Percentiles rank a stretch among this genome's conserved stretches.
phyloP scores from a whole-genome alignment of 2,113 vertebrate genomes.

The Anoplopoma fimbria region DNA sequence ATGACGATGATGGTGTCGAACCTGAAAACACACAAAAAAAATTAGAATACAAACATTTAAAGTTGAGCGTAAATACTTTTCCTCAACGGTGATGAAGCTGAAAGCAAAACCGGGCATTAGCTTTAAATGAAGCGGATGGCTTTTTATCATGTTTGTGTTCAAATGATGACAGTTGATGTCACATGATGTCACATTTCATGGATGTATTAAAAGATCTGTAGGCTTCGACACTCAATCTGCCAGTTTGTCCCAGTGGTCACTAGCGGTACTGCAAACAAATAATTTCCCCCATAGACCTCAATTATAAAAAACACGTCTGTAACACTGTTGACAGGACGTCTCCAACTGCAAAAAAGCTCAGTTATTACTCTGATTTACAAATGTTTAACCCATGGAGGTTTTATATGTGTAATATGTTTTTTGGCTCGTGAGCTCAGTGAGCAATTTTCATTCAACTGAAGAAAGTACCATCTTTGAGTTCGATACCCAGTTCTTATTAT shows the following conservation, averaged over 20 bases:
- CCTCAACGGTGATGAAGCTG: neutral
- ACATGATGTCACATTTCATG: neutral
- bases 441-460: neutral
- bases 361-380: neutral
- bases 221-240: neutral
- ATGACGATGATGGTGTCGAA: slow-evolving; percentile 93
- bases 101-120: neutral
- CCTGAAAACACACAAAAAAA: slow-evolving; percentile 77
- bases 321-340: neutral
- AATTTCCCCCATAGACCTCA: neutral
- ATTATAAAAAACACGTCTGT: neutral
- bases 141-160: neutral
- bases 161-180: neutral
- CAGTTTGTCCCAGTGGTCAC: neutral
- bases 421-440: neutral
- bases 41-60: neutral
- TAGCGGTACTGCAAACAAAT: neutral
- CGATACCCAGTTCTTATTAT: slow-evolving; percentile 11
- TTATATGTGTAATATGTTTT: neutral
- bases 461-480: neutral
- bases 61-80: neutral
- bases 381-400: neutral
- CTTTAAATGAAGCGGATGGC: neutral
- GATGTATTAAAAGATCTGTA: neutral
- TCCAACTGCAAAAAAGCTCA: neutral